Percentiles rank a stretch among this genome's conserved stretches.
Evolutionary conservation across 2,113 vertebrate species (phyloP).

Genomic region (Tursiops truncatus): DNA sequence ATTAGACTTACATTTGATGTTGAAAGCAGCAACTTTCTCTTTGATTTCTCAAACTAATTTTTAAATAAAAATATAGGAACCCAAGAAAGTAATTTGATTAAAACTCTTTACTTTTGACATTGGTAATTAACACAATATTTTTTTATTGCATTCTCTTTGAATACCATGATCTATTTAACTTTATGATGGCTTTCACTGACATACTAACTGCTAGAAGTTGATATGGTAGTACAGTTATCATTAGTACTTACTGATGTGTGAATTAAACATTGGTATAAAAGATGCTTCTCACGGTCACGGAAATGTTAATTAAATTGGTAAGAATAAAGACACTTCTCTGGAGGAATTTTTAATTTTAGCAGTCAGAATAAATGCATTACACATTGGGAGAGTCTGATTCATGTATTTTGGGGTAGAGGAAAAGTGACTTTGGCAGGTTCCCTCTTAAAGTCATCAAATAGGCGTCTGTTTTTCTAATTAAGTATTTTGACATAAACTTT

Average conservation of each 20-base stretch:
- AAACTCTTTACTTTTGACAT: constrained; percentile 56
- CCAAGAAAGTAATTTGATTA: constrained; percentile 55
- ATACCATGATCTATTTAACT: constrained; percentile 51
- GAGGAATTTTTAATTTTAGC: constrained; percentile 64
- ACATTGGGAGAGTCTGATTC: not conserved
- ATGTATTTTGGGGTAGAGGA: not conserved
- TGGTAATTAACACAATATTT: constrained; percentile 50
- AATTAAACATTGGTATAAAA: constrained; percentile 56
- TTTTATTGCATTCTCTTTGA: constrained; percentile 57
- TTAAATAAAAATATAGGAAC: constrained; percentile 44
- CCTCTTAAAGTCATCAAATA: not conserved
- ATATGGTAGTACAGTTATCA: constrained; percentile 11
- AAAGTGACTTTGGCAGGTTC: not conserved
- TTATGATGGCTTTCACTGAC: constrained; percentile 41
- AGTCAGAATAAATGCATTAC: not conserved
- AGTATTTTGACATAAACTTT: constrained; percentile 49
- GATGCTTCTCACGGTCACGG: constrained; percentile 4
- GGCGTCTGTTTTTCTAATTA: constrained; percentile 5
- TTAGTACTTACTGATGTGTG: constrained; percentile 60
- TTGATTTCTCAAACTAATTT: constrained; percentile 51
- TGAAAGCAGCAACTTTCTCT: constrained; percentile 44
- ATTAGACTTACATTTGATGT: constrained; percentile 25
- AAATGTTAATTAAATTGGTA: constrained; percentile 58
- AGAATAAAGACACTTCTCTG: constrained; percentile 50
- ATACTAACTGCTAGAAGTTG: constrained; percentile 30